These are phyloP conservation scores for Paracentrotus lividus DNA, from an alignment of 53 echinoderm and acorn worm species.

Conservation along the genomic window DNA sequence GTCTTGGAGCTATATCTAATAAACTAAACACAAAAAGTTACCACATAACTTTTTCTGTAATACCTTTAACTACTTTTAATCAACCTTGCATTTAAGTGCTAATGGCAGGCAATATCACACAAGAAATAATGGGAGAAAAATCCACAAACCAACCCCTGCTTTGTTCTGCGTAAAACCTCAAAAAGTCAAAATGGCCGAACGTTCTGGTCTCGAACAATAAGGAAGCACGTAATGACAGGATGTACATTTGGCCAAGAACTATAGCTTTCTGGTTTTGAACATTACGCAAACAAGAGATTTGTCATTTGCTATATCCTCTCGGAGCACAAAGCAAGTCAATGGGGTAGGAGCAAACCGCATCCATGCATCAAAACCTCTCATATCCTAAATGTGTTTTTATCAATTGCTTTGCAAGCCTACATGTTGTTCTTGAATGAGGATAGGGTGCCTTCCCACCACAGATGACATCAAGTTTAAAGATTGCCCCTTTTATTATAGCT, in stretches of 20 bases:
- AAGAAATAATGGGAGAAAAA: slow-evolving; percentile 1
- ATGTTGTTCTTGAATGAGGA: not conserved
- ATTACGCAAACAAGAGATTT: slow-evolving; percentile 33
- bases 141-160: not conserved
- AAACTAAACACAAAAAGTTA: not conserved
- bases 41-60: not conserved
- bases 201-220: not conserved
- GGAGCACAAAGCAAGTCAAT: slow-evolving; percentile 27
- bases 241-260: not conserved
- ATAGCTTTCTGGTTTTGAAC: slow-evolving; percentile 1
- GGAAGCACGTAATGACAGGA: slow-evolving; percentile 63
- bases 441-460: slow-evolving; percentile 22
- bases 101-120: not conserved
- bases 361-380: slow-evolving; percentile 59
- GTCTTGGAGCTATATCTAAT: not conserved
- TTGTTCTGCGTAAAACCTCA: slow-evolving; percentile 3
- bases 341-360: slow-evolving; percentile 24
- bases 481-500: too few relatives aligned
- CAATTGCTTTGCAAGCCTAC: slow-evolving; percentile 47
- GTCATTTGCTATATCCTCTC: slow-evolving; percentile 40
- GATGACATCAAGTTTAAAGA: not conserved
- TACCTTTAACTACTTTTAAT: not conserved
- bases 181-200: slow-evolving; percentile 30
- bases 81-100: slow-evolving; percentile 1
- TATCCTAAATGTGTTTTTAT: slow-evolving; percentile 63